These are phyloP conservation scores for Pterostichus madidus DNA, from an alignment of 2,888 invertebrate genomes.

Conservation along the genomic window DNA sequence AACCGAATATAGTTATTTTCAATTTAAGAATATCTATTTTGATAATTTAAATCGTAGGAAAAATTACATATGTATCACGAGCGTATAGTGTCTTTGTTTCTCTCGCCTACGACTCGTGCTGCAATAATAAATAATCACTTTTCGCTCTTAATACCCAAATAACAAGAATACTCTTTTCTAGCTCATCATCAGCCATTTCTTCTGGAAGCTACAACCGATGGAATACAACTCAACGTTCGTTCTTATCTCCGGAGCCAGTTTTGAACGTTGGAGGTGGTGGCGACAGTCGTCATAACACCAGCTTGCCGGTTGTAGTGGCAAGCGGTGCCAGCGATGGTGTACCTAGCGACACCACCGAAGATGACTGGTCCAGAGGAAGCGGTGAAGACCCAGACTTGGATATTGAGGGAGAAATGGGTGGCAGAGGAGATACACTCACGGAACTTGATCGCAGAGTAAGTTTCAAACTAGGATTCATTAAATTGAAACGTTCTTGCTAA, in stretches of 20 bases:
- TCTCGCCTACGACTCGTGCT: too few relatives aligned
- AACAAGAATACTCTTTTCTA: slow-evolving; percentile 66
- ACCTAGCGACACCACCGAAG: slow-evolving; percentile 83
- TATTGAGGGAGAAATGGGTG: slow-evolving; percentile 71
- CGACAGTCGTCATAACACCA: slow-evolving; percentile 58
- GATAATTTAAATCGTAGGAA: too few relatives aligned
- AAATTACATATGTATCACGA: too few relatives aligned
- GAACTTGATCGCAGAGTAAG: slow-evolving; percentile 83
- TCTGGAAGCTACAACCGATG: slow-evolving; percentile 72
- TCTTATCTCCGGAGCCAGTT: slow-evolving; percentile 71
- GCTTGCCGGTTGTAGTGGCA: slow-evolving; percentile 72
- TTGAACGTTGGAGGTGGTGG: slow-evolving; percentile 60
- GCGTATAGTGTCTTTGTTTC: too few relatives aligned
- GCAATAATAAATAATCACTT: too few relatives aligned
- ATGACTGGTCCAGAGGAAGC: slow-evolving; percentile 86
- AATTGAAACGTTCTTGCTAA: not conserved
- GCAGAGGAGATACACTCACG: slow-evolving; percentile 77
- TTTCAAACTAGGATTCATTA: slow-evolving; percentile 6
- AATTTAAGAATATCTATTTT: too few relatives aligned
- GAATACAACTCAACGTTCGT: slow-evolving; percentile 72
- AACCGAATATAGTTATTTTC: too few relatives aligned
- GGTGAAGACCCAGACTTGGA: slow-evolving; percentile 84
- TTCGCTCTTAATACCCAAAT: too few relatives aligned
- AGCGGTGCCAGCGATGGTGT: slow-evolving; percentile 80
- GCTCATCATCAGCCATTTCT: slow-evolving; percentile 75